phyloP scores from a whole-genome alignment of 2,797 vertebrate genomes.

The Leptatherina wallacei region DNA sequence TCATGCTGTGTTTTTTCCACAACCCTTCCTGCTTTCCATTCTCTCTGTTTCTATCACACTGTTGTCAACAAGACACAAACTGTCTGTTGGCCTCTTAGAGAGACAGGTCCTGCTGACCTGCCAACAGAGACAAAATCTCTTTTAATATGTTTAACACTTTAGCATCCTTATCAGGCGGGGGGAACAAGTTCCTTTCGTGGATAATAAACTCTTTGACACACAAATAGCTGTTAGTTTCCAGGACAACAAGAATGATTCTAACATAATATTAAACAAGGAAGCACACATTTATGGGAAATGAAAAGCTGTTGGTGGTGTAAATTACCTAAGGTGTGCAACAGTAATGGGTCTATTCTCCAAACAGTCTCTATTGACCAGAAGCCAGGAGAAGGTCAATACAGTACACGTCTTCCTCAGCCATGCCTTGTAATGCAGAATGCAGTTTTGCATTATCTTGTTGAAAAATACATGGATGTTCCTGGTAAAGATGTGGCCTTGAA shows the following conservation, averaged over 20 bases:
- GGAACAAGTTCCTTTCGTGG: conserved; percentile 54
- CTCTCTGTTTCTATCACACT: conserved; percentile 58
- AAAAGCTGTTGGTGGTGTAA: neutral
- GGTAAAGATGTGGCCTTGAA: too few relatives aligned
- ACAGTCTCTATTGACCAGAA: too few relatives aligned
- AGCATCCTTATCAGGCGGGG: conserved; percentile 66
- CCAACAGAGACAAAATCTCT: conserved; percentile 72
- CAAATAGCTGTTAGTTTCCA: conserved; percentile 15
- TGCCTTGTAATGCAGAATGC: too few relatives aligned
- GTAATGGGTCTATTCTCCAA: too few relatives aligned
- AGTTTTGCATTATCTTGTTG: too few relatives aligned
- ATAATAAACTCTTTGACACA: conserved; percentile 35
- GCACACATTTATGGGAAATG: neutral
- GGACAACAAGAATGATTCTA: conserved; percentile 20
- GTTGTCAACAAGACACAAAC: conserved; percentile 69
- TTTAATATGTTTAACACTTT: conserved; percentile 66
- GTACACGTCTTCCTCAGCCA: too few relatives aligned
- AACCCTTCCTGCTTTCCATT: conserved; percentile 62
- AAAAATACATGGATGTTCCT: too few relatives aligned
- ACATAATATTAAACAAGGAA: neutral
- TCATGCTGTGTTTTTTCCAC: conserved; percentile 62
- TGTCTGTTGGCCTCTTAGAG: conserved; percentile 67
- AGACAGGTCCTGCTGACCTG: conserved; percentile 60
- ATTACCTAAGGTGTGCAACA: neutral
- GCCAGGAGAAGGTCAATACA: too few relatives aligned